These are phyloP conservation scores for Rhopalosiphum nymphaeae DNA, from an alignment of 2,888 invertebrate species.

Conservation along the genomic window DNA sequence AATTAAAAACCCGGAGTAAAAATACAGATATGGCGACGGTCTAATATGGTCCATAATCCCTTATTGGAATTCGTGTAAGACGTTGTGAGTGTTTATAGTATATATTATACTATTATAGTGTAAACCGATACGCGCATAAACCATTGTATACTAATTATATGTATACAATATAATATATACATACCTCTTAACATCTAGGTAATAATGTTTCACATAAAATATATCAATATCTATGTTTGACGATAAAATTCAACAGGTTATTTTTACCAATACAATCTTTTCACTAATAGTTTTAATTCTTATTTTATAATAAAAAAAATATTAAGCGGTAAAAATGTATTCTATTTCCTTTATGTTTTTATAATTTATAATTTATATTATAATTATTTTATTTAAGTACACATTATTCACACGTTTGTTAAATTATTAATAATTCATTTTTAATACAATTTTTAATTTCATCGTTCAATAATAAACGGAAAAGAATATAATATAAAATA, in stretches of 20 bases:
- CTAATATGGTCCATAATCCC: conserved; percentile 25
- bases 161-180: not conserved
- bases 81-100: not conserved
- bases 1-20: not conserved
- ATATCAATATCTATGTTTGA: not conserved
- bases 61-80: conserved; percentile 28
- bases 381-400: not conserved
- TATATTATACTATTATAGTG: not conserved
- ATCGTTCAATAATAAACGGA: not conserved
- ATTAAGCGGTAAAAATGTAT: not conserved
- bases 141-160: not conserved
- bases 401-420: too few relatives aligned
- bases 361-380: not conserved
- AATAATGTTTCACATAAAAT: not conserved
- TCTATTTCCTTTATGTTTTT: not conserved
- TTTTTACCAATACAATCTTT: not conserved
- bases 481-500: not conserved
- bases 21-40: conserved; percentile 49
- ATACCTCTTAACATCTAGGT: not conserved
- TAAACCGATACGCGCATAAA: not conserved
- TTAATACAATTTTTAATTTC: not conserved
- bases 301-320: not conserved
- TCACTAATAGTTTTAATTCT: not conserved
- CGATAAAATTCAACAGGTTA: not conserved
- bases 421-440: too few relatives aligned